Percentiles rank a stretch among this genome's conserved stretches.
Conservation (phyloP, 2,113 vertebrate genomes). For the Meles meles region DNA sequence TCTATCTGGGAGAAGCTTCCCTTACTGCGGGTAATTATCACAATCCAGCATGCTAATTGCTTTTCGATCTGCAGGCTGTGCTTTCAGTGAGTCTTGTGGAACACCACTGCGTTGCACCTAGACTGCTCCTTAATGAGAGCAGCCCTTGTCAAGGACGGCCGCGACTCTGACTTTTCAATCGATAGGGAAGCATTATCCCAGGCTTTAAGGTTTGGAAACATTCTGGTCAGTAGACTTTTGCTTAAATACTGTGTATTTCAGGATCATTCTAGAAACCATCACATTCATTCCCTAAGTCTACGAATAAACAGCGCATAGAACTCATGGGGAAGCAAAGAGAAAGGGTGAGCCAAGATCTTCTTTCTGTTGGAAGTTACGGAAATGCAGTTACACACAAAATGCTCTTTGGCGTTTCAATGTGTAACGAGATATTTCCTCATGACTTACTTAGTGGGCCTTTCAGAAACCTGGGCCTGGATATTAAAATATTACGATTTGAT, state of each 20-base stretch:
- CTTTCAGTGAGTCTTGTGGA: slow-evolving; percentile 76
- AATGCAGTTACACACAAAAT: neutral
- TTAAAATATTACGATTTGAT: neutral
- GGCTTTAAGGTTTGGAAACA: slow-evolving; percentile 43
- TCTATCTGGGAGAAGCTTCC: slow-evolving; percentile 77
- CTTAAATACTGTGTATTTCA: slow-evolving; percentile 17
- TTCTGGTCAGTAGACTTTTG: neutral
- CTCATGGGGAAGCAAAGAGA: neutral
- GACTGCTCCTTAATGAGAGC: slow-evolving; percentile 74
- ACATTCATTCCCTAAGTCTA: neutral
- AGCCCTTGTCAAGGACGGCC: slow-evolving; percentile 72
- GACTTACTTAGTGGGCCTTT: neutral
- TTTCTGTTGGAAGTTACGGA: neutral
- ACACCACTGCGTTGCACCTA: slow-evolving; percentile 53
- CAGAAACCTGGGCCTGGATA: neutral
- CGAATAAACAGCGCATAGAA: neutral
- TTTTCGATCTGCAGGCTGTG: slow-evolving; percentile 81
- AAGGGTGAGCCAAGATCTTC: neutral
- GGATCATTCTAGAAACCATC: neutral
- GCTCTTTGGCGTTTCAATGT: neutral
- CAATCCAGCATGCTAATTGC: slow-evolving; percentile 85
- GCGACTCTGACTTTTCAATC: slow-evolving; percentile 51
- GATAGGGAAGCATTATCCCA: slow-evolving; percentile 37
- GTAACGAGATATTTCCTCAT: neutral
- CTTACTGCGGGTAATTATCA: slow-evolving; percentile 86